A percentile compares a stretch with the other conserved stretches of the same genome.
phyloP scores from a whole-genome alignment of 53 echinoderm and acorn worm genomes.

The Crossaster papposus region DNA sequence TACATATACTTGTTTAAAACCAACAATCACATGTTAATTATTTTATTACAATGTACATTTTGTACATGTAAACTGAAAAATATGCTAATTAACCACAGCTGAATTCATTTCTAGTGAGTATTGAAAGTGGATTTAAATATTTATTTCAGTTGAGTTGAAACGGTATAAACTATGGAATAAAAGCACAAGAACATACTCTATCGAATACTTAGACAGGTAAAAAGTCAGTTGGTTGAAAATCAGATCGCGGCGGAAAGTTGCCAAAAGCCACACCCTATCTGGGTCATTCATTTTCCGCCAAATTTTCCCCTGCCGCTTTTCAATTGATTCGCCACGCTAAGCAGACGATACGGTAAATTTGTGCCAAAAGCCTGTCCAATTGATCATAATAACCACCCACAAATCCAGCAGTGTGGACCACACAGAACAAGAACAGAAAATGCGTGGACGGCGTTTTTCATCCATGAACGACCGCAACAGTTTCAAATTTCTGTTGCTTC shows the following conservation, averaged over 20 bases:
- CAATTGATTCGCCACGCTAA: conserved; percentile 43
- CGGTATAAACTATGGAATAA: background rate
- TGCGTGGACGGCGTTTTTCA: conserved; percentile 47
- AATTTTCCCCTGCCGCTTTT: conserved; percentile 45
- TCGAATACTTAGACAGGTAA: background rate
- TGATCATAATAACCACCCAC: conserved; percentile 39
- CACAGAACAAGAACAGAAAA: conserved; percentile 44
- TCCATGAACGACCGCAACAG: conserved; percentile 53
- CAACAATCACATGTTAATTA: too few species aligned
- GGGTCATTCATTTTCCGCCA: conserved; percentile 38
- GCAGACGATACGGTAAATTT: conserved; percentile 34
- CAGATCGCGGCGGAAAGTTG: background rate
- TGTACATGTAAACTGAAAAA: too few species aligned
- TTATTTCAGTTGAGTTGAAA: background rate
- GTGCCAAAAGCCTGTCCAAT: conserved; percentile 32
- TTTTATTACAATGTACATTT: too few species aligned
- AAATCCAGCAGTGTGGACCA: conserved; percentile 11
- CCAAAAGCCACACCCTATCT: conserved; percentile 29
- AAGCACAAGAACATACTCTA: background rate
- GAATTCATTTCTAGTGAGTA: too few species aligned
- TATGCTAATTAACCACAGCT: too few species aligned
- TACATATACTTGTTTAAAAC: too few species aligned
- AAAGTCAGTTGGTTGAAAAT: background rate
- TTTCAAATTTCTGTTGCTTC: conserved; percentile 51
- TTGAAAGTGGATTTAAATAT: too few species aligned